A percentile compares a stretch with the other conserved stretches of the same genome.
Conservation (phyloP, 2,797 vertebrate species). For the Hirundo rustica region DNA sequence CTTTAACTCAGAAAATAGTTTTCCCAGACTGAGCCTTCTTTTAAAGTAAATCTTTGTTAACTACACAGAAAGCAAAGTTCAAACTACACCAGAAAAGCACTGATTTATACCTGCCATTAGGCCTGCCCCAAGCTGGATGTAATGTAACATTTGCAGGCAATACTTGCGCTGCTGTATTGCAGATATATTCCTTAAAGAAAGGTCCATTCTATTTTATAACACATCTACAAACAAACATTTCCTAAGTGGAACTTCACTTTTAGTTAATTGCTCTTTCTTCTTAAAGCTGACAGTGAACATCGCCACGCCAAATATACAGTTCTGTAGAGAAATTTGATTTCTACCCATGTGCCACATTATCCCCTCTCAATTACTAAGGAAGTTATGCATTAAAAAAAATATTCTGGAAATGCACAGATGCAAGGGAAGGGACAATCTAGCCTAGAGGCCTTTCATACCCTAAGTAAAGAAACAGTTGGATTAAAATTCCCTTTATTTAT, state of each 20-base stretch:
- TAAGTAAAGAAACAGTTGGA: not conserved
- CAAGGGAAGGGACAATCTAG: not conserved
- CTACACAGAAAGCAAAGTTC: not conserved
- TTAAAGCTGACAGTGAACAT: not conserved
- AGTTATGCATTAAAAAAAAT: not conserved
- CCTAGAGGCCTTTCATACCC: not conserved
- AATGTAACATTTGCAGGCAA: not conserved
- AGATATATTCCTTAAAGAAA: not conserved
- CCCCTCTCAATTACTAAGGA: not conserved
- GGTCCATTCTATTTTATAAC: not conserved
- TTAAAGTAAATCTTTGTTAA: not conserved
- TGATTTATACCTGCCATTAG: not conserved
- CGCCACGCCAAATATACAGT: not conserved
- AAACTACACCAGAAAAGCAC: not conserved
- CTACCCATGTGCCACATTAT: not conserved
- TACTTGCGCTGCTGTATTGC: not conserved
- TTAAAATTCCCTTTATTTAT: not conserved
- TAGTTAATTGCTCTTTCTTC: not conserved
- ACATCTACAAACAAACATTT: not conserved
- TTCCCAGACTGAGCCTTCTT: not conserved
- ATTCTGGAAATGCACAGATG: not conserved
- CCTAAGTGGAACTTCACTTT: not conserved
- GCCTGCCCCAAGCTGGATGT: not conserved
- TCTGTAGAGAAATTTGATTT: not conserved
- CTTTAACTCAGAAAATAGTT: not conserved